Evolutionary conservation across 2,797 vertebrate genomes (phyloP), one percentile per base, ranked within the genome.

Genomic region (Lithobates pipiens): DNA sequence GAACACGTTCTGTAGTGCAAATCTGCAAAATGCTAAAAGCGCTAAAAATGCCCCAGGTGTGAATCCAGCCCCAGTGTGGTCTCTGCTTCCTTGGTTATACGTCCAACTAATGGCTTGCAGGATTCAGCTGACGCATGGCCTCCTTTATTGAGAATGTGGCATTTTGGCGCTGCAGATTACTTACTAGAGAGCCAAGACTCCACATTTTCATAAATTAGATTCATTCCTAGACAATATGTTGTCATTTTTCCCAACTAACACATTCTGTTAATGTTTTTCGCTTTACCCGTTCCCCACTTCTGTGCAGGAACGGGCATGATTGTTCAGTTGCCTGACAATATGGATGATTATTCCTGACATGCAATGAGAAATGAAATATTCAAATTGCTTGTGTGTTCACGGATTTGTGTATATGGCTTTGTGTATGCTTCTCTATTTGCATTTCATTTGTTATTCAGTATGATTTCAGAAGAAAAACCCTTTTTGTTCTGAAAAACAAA

Each of bases 291-390:
- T 29, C 32, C 67, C 68, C 39, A 67, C 76, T 78, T 78, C 77
- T 80, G 44, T 42, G 42, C 27, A 68, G 68, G 7, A 70, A 80
- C 50, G 32, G n/a, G 34, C 67, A 25, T 57, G 78, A 80, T 80
- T 80, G 78, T 71, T 80, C 78, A 80, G 68, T 80, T 80, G 67
- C 78, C 46, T 57, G 67, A 68, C 77, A 80, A 80, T 80, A 50
- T 71, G 68, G 68, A 39, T 70, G 78, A 80, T 80, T 80, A 71
- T 68, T 80, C 70, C 44, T 80, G 78, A 80, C 78, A 71, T 57
- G 15, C 18, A 71, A 34, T 69, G 46, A 34, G 42, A 15, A 67
- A 65, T 54, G 36, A 29, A 27, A 57, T 27, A 39, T 54, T 77
- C 57, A 76, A 63, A 13, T 32, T 29, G 36, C 18, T 23, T 68